Base-by-base conservation (phyloP, 2,888 invertebrate species). In the Corythucha ciliata region DNA sequence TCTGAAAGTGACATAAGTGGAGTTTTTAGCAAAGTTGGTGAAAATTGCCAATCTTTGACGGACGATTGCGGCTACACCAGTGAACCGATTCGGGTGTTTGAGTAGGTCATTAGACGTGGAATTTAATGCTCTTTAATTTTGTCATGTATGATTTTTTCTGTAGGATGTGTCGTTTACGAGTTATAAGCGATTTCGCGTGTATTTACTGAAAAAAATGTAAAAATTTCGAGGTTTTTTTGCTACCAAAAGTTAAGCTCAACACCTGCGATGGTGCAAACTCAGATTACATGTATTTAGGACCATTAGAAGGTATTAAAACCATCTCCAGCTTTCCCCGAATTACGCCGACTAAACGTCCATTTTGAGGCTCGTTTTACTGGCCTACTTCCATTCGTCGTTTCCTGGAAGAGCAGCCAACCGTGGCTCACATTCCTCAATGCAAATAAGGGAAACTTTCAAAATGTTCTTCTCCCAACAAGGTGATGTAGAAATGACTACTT, bases 241-340 rank as follows among this genome's bases (percentile, higher is more conserved):
- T 12, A 22, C 37, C 37, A 16, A 16, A 37, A 37, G 37, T 37
- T 37, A 37, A 37, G 37, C 37, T 37, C 37, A 37, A 20, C 37
- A 21, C 37, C 37, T 37, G 37, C 14, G 18, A 37, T 37, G 37
- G 37, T 37, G 37, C 37, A 37, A 37, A 16, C 37, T 37, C 37
- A 37, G 37, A 37, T 37, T 37, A 16, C 37, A 16, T 37, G 16
- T 37, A 14, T 16, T 37, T 22, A 21, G 22, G 21, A 37, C 14
- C 3, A 12, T 21, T 21, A 21, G 37, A 37, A 37, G 16, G 4
- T 37, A 37, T 37, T 16, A 16, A 37, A 37, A 37, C 37, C n/a
- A 37, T 37, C 21, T 36, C 36, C 36, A 14, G 36, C 36, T 36
- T 36, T 10, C 36, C 36, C 20, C 10, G n/a, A 36, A 14, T 36